Conservation (phyloP, 2,888 invertebrate species). For the Melieria crassipennis region DNA sequence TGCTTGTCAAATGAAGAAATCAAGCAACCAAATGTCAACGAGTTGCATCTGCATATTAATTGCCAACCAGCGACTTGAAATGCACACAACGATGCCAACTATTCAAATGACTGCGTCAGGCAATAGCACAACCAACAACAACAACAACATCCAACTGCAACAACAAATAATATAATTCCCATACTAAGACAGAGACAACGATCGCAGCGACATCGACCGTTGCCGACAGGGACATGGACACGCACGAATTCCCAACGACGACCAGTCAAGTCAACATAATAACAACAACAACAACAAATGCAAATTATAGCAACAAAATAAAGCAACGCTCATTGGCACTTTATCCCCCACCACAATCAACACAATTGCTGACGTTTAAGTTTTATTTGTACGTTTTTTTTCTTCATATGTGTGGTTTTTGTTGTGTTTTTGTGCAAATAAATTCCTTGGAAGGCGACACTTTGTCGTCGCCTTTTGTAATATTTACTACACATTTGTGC, state of each 20-base stretch:
- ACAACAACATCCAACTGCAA: not conserved
- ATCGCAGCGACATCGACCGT: not conserved
- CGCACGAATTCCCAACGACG: too few species aligned
- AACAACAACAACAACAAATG: too few species aligned
- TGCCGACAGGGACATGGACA: too few species aligned
- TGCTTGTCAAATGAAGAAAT: constrained; percentile 25
- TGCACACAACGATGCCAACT: not conserved
- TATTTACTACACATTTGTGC: not conserved
- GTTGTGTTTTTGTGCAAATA: not conserved
- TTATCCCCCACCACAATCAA: not conserved
- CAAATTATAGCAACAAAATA: not conserved
- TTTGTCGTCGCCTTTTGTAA: constrained; percentile 2
- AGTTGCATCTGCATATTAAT: constrained; percentile 4
- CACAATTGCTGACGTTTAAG: not conserved
- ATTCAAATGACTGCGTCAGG: not conserved
- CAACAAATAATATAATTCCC: too few species aligned
- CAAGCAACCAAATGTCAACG: constrained; percentile 28
- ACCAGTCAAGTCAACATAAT: too few species aligned
- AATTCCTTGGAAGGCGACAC: constrained; percentile 19
- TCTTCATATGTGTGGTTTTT: too few species aligned
- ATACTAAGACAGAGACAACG: not conserved
- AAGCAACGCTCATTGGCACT: not conserved
- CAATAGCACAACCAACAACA: not conserved
- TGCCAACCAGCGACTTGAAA: not conserved
- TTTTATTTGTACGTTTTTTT: not conserved